Conservation (phyloP, 2,797 vertebrate genomes). For the Gadopsis bispinosus region DNA sequence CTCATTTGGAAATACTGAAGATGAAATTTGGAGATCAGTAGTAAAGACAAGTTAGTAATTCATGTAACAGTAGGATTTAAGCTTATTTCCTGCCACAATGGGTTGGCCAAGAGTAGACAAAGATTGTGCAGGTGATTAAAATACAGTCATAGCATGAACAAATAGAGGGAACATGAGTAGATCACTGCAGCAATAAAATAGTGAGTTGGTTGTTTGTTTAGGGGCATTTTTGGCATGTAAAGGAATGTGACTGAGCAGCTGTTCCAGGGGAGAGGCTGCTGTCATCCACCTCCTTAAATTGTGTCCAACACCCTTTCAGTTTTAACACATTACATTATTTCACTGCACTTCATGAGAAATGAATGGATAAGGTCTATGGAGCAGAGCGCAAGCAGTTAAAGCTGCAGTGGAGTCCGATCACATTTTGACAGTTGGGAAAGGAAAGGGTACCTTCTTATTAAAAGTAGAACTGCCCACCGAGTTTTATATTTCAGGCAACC, state of each 20-base stretch:
- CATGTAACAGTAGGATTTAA: slow-evolving; percentile 57
- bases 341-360: slow-evolving; percentile 11
- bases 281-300: slow-evolving; percentile 19
- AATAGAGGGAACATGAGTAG: slow-evolving; percentile 16
- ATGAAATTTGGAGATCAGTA: slow-evolving; percentile 45
- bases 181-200: slow-evolving; percentile 29
- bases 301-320: slow-evolving; percentile 1
- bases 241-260: slow-evolving; percentile 14
- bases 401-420: slow-evolving; percentile 2
- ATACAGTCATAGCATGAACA: slow-evolving; percentile 25
- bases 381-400: neutral
- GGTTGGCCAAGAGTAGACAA: slow-evolving; percentile 44
- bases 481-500: neutral
- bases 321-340: slow-evolving; percentile 18
- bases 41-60: slow-evolving; percentile 51
- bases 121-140: slow-evolving; percentile 48
- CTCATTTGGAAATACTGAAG: slow-evolving; percentile 45
- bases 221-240: slow-evolving; percentile 12
- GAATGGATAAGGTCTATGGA: neutral
- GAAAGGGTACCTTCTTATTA: neutral
- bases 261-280: slow-evolving; percentile 11
- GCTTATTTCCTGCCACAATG: slow-evolving; percentile 58
- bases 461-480: neutral
- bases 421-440: slow-evolving; percentile 9
- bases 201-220: slow-evolving; percentile 28